A percentile compares a stretch with the other conserved stretches of the same genome.
phyloP scores from a whole-genome alignment of 2,888 invertebrate species.

The Ichneumon xanthorius region DNA sequence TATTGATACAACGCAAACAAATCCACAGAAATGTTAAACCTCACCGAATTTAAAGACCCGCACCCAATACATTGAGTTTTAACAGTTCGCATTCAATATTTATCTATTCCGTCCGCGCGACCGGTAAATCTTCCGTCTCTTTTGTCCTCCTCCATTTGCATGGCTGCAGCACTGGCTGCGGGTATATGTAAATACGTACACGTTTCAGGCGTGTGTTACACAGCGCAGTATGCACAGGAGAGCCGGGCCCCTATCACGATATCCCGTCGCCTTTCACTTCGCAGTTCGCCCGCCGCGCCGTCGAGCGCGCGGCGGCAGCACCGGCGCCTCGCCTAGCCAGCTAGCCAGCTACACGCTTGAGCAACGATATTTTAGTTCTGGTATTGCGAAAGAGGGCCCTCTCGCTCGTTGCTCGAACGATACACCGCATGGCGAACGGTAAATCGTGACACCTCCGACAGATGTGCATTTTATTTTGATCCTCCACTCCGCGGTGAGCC shows the following conservation, averaged over 20 bases:
- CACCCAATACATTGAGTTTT: not conserved
- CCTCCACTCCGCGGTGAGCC: slow-evolving; percentile 21
- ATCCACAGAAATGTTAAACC: not conserved
- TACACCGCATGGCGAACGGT: slow-evolving; percentile 21
- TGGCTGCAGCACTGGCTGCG: not conserved
- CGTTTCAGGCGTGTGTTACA: slow-evolving; percentile 18
- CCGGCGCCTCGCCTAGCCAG: not conserved
- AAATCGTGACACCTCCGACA: slow-evolving; percentile 37
- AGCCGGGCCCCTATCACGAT: slow-evolving; percentile 50
- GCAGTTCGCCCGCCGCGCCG: slow-evolving; percentile 75
- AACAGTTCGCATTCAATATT: not conserved
- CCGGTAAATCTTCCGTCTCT: not conserved
- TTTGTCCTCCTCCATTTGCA: slow-evolving; percentile 31
- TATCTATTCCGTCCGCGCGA: not conserved
- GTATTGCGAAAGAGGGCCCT: slow-evolving; percentile 70
- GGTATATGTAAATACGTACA: slow-evolving; percentile 22
- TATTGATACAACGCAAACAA: no score
- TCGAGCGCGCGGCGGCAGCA: slow-evolving; percentile 29
- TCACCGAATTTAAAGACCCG: not conserved
- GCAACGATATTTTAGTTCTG: slow-evolving; percentile 80
- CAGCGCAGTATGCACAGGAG: slow-evolving; percentile 33
- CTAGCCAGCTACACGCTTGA: slow-evolving; percentile 75
- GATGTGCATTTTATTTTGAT: slow-evolving; percentile 44
- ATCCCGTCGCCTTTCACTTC: slow-evolving; percentile 82
- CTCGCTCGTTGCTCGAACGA: slow-evolving; percentile 47